These are phyloP conservation scores for Drosophila rhopaloa DNA, from an alignment of 1,140 invertebrate species.

Conservation along the genomic window DNA sequence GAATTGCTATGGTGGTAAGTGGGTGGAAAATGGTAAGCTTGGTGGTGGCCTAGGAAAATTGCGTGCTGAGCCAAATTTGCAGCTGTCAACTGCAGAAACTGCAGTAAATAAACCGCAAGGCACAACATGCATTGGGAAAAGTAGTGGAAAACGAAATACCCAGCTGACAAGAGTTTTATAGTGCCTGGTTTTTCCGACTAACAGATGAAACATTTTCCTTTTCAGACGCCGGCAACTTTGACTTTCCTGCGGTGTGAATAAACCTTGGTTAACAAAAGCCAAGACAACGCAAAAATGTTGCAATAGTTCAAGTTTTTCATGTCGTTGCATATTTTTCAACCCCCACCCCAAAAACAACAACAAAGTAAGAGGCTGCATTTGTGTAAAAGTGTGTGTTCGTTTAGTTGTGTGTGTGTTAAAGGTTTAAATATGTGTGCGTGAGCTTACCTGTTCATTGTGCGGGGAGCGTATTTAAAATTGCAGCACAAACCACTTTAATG, in stretches of 20 bases:
- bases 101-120: constrained; percentile 42
- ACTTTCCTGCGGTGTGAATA: constrained; percentile 74
- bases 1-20: constrained; percentile 8
- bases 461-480: constrained; percentile 73
- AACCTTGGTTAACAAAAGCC: constrained; percentile 57
- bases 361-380: constrained; percentile 48
- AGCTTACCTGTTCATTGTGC: constrained; percentile 80
- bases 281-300: constrained; percentile 65
- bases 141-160: constrained; percentile 27
- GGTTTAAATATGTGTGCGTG: constrained; percentile 23
- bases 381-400: constrained; percentile 17
- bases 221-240: constrained; percentile 55
- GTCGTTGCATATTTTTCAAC: constrained; percentile 67
- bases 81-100: constrained; percentile 47
- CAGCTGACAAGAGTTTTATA: constrained; percentile 15
- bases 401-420: constrained; percentile 22
- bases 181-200: constrained; percentile 24
- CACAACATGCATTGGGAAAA: constrained; percentile 32
- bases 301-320: constrained; percentile 81
- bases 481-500: constrained; percentile 81
- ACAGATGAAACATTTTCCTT: constrained; percentile 49
- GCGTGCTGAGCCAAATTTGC: constrained; percentile 51
- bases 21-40: constrained; percentile 7
- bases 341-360: constrained; percentile 26
- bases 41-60: constrained; percentile 27